Evolutionary conservation across 1,140 invertebrate species (phyloP).

Genomic region (Drosophila biarmipes): DNA sequence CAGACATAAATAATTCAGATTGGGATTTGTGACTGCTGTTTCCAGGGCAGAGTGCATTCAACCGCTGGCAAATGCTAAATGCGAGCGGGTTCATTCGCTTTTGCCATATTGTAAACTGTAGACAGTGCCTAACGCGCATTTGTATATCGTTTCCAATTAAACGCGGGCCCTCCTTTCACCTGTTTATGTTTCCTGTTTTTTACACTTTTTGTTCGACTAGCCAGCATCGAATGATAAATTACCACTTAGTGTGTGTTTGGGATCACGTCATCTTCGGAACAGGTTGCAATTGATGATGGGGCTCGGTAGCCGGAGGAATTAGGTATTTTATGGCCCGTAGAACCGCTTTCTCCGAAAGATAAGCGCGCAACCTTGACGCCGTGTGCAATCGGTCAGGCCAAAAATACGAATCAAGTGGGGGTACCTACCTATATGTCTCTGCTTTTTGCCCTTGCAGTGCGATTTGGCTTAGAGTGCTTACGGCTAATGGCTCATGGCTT

Average conservation of each 20-base stretch:
- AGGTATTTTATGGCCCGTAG: constrained; percentile 28
- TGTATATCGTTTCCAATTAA: constrained; percentile 23
- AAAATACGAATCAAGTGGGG: constrained; percentile 6
- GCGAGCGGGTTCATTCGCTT: constrained; percentile 63
- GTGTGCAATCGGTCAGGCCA: constrained; percentile 66
- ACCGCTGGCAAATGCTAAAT: constrained; percentile 47
- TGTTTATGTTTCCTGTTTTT: constrained; percentile 78
- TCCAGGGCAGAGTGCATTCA: constrained; percentile 75
- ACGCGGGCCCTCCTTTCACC: constrained; percentile 26
- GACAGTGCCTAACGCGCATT: not conserved
- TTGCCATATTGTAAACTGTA: constrained; percentile 70
- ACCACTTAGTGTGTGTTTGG: constrained; percentile 54
- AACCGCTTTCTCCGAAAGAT: constrained; percentile 42
- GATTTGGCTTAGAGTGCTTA: constrained; percentile 37
- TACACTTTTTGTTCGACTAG: not conserved
- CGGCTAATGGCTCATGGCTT: not conserved
- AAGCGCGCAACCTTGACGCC: constrained; percentile 58
- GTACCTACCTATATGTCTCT: not conserved
- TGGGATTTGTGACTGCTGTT: constrained; percentile 22
- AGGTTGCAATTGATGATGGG: constrained; percentile 37
- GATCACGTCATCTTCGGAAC: constrained; percentile 66
- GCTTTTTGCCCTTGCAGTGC: constrained; percentile 31
- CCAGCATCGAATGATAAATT: constrained; percentile 68
- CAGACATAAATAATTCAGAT: constrained; percentile 74
- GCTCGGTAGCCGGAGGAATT: constrained; percentile 24